These are phyloP conservation scores for Planiliza haematocheilus DNA, from an alignment of 2,113 vertebrate species.

Conservation along the genomic window DNA sequence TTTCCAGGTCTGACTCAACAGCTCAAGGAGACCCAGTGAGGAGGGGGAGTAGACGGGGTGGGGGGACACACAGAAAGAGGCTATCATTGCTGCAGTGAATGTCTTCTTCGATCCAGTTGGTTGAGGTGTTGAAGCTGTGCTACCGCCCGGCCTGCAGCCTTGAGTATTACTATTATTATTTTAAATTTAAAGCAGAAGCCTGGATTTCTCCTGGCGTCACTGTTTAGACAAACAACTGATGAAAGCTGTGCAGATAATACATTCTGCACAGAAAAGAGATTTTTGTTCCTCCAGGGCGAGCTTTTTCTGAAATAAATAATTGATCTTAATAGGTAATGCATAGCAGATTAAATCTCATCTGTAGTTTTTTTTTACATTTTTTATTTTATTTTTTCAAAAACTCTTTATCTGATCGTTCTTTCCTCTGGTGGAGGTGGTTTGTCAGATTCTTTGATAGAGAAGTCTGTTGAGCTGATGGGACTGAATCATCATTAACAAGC, in stretches of 20 bases:
- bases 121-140: not conserved
- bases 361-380: too few species aligned
- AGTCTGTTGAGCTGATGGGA: constrained; percentile 78
- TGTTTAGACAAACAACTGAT: not conserved
- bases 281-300: not conserved
- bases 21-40: constrained; percentile 40
- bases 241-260: not conserved
- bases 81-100: constrained; percentile 17
- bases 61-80: constrained; percentile 4
- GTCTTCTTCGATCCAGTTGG: constrained; percentile 21
- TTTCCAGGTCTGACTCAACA: constrained; percentile 55
- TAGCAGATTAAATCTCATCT: not conserved
- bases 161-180: too few species aligned
- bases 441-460: constrained; percentile 64
- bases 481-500: constrained; percentile 82
- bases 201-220: too few species aligned
- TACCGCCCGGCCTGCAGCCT: constrained; percentile 1
- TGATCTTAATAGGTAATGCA: not conserved
- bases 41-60: constrained; percentile 1
- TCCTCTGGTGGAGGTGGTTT: constrained; percentile 22
- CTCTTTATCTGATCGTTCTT: too few species aligned
- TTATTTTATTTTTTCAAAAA: too few species aligned
- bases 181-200: too few species aligned
- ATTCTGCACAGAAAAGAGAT: not conserved
- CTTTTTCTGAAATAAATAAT: not conserved